Percentiles rank a stretch among this genome's conserved stretches.
Evolutionary conservation across 1,140 invertebrate species (phyloP).

Genomic region (Anastrepha obliqua): DNA sequence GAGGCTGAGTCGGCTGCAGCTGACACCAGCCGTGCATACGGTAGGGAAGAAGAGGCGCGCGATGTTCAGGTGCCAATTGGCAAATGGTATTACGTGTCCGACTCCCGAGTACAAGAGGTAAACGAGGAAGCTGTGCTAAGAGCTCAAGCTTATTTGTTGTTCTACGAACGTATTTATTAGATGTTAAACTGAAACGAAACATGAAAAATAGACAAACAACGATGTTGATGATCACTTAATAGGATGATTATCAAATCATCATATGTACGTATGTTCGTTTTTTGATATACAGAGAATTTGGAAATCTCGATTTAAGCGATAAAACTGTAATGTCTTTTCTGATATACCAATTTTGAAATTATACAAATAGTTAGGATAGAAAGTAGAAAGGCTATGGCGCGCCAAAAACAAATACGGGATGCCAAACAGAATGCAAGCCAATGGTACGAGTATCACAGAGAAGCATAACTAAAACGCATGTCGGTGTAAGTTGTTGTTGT

Average conservation of each 20-base stretch:
- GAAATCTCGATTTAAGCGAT: neutral
- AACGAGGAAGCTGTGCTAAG: conserved; percentile 87
- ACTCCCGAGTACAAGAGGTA: conserved; percentile 88
- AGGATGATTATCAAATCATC: neutral
- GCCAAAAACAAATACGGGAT: neutral
- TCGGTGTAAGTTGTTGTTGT: neutral
- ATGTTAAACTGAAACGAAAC: neutral
- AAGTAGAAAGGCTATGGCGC: conserved; percentile 26
- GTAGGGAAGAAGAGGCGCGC: conserved; percentile 65
- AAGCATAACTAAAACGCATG: neutral
- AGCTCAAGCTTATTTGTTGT: conserved; percentile 96
- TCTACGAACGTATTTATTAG: conserved; percentile 92
- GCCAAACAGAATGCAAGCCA: neutral
- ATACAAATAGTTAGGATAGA: conserved; percentile 32
- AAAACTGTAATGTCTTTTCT: neutral
- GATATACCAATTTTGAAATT: conserved; percentile 9
- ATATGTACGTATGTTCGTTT: neutral
- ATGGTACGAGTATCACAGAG: neutral
- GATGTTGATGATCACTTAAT: conserved; percentile 30
- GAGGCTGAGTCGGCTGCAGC: conserved; percentile 66
- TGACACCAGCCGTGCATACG: conserved; percentile 71
- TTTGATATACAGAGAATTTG: neutral
- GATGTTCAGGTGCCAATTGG: conserved; percentile 80
- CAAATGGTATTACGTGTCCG: conserved; percentile 95
- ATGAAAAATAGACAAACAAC: conserved; percentile 23